These are phyloP conservation scores for Oxyteleia sp. DNA, from an alignment of 2,888 invertebrate genomes.

Conservation along the genomic window DNA sequence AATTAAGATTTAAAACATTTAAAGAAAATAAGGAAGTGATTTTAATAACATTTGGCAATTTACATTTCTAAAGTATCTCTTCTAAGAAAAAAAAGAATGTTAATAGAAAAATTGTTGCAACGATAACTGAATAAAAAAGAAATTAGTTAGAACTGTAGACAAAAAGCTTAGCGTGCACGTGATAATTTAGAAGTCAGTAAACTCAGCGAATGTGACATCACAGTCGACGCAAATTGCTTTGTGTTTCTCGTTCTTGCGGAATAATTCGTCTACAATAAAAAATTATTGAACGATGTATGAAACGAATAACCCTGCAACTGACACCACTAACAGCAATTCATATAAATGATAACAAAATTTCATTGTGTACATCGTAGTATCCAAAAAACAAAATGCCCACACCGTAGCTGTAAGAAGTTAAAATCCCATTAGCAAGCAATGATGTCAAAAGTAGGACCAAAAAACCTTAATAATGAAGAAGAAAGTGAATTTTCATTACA, in stretches of 20 bases:
- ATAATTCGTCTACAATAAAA: conserved; percentile 89
- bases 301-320: conserved; percentile 11
- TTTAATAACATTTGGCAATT: background rate
- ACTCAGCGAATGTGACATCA: conserved; percentile 98
- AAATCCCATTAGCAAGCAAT: conserved; percentile 34
- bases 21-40: too few species aligned
- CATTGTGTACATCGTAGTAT: too few species aligned
- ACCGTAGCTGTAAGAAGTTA: conserved; percentile 37
- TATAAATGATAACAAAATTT: conserved; percentile 45
- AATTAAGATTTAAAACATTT: too few species aligned
- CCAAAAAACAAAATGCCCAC: conserved; percentile 39
- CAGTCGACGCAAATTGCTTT: conserved; percentile 99
- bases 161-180: conserved; percentile 69
- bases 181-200: conserved; percentile 95
- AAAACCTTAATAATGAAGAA: conserved; percentile 29
- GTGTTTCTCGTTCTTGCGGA: conserved; percentile 96
- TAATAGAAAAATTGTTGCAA: conserved; percentile 31
- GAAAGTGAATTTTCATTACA: too few species aligned
- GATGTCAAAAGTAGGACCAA: conserved; percentile 25
- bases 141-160: conserved; percentile 60
- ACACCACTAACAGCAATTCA: background rate
- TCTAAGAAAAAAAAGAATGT: background rate
- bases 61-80: background rate
- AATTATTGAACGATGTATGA: conserved; percentile 68
- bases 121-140: conserved; percentile 38